Evolutionary conservation across 2,888 invertebrate genomes (phyloP).

Genomic region (Drosophila fungiperda): DNA sequence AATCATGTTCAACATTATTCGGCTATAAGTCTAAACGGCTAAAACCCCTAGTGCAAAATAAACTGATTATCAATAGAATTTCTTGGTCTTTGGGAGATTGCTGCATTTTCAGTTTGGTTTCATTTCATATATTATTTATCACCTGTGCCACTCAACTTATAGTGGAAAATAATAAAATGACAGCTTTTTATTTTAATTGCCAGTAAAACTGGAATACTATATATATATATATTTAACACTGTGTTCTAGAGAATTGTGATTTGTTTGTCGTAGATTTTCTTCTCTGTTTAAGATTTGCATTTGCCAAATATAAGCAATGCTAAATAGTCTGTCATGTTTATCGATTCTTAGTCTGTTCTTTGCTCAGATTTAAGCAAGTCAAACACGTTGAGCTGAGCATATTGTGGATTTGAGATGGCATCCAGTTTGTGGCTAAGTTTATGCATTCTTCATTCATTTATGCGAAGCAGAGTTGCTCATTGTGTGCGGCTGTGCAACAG

Average conservation of each 20-base stretch:
- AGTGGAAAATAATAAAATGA: background rate
- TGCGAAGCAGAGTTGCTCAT: constrained; percentile 9
- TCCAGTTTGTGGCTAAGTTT: background rate
- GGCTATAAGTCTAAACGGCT: background rate
- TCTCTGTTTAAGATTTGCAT: background rate
- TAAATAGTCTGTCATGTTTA: background rate
- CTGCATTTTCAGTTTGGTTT: background rate
- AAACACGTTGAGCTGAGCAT: background rate
- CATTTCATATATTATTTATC: too few species aligned
- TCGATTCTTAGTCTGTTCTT: background rate
- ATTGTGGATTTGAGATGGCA: background rate
- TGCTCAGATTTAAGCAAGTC: background rate
- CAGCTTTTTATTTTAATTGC: background rate
- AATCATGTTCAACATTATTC: background rate
- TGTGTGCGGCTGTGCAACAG: constrained; percentile 12
- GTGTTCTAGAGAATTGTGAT: background rate
- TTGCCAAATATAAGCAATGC: background rate
- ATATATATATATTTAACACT: background rate
- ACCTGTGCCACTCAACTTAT: too few species aligned
- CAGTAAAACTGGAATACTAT: background rate
- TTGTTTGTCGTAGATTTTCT: background rate
- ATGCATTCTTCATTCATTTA: constrained; percentile 11
- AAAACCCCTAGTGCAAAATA: background rate
- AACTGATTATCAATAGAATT: background rate
- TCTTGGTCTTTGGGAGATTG: background rate